phyloP scores from a whole-genome alignment of 2,797 vertebrate species.

The Pipistrellus nathusii region DNA sequence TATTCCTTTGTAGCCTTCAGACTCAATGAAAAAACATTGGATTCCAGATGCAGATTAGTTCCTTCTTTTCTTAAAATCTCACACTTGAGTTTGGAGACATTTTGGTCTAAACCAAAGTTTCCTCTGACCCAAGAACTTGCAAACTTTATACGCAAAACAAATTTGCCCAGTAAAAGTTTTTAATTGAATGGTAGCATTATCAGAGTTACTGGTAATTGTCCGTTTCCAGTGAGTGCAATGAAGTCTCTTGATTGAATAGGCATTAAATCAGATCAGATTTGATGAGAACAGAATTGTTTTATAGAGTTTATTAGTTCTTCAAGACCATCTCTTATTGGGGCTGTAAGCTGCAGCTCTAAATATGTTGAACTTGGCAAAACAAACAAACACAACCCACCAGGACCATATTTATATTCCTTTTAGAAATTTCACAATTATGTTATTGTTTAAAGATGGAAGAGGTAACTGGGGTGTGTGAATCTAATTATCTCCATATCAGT shows the following conservation, averaged over 20 bases:
- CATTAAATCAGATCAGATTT: constrained; percentile 58
- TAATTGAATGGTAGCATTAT: not conserved
- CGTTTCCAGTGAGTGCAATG: constrained; percentile 58
- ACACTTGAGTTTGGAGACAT: not conserved
- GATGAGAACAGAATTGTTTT: constrained; percentile 76
- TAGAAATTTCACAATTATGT: constrained; percentile 74
- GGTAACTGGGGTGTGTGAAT: constrained; percentile 69
- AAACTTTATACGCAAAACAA: not conserved
- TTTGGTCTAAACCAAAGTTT: not conserved
- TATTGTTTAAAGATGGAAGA: constrained; percentile 80
- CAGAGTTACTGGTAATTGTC: not conserved
- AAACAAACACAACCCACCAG: not conserved
- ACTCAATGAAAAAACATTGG: not conserved
- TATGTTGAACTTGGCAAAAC: constrained; percentile 10
- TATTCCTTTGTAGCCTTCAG: not conserved
- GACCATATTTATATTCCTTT: constrained; percentile 70
- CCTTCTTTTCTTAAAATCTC: constrained; percentile 13
- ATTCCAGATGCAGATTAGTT: not conserved
- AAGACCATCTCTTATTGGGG: not conserved
- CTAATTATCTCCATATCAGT: constrained; percentile 73
- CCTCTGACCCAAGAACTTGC: not conserved
- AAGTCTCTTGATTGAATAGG: constrained; percentile 38
- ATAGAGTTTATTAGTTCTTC: constrained; percentile 54
- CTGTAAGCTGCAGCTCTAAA: constrained; percentile 55
- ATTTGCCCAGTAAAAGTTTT: not conserved